Conservation (phyloP, 1,140 invertebrate genomes). For the Drosophila nikananu region DNA sequence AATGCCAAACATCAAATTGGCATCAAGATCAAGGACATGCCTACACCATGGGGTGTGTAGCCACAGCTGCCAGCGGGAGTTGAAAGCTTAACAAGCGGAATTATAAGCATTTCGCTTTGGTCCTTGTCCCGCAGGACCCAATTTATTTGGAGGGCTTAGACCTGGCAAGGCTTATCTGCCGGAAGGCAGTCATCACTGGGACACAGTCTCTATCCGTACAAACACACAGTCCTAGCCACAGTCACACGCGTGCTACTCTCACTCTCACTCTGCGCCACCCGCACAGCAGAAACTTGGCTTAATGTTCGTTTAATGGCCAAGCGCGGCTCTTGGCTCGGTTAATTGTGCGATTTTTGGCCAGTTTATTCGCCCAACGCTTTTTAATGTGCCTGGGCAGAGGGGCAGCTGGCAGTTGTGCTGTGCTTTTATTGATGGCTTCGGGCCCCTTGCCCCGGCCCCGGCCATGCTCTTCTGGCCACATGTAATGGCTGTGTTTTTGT, state of each 20-base stretch:
- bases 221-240: background rate
- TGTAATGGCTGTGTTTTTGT: constrained; percentile 77
- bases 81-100: constrained; percentile 38
- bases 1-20: constrained; percentile 70
- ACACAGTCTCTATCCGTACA: background rate
- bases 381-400: constrained; percentile 43
- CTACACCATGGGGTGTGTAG: background rate
- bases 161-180: constrained; percentile 53
- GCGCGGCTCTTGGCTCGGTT: constrained; percentile 58
- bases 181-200: constrained; percentile 30
- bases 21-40: constrained; percentile 72
- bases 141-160: constrained; percentile 60
- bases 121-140: constrained; percentile 25
- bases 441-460: too few relatives aligned
- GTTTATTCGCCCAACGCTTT: constrained; percentile 72
- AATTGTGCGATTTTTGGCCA: constrained; percentile 78
- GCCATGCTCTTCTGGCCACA: constrained; percentile 68
- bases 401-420: constrained; percentile 22
- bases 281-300: constrained; percentile 36
- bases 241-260: constrained; percentile 18
- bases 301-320: constrained; percentile 71
- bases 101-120: constrained; percentile 29
- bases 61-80: constrained; percentile 17
- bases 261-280: background rate
- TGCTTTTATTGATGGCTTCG: constrained; percentile 77